Percentiles rank a stretch among this genome's conserved stretches.
phyloP scores from a whole-genome alignment of 2,888 invertebrate species.

The Chrysopilus asiliformis region DNA sequence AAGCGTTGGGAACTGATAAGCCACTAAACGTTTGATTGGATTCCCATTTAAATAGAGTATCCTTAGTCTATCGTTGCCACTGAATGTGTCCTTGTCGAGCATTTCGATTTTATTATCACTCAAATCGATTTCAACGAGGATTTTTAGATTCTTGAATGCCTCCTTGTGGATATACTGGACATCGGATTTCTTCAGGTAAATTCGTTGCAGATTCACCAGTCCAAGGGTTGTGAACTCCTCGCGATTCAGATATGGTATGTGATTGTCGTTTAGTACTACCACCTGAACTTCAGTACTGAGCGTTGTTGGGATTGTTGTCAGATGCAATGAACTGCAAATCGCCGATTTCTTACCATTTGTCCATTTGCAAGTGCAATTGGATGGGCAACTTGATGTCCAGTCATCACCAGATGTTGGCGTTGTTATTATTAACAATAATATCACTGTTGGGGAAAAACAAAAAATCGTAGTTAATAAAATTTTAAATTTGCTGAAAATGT shows the following conservation, averaged over 20 bases:
- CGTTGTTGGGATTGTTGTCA: conserved; percentile 60
- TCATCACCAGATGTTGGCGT: conserved; percentile 49
- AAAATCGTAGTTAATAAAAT: conserved; percentile 2
- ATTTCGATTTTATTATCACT: conserved; percentile 65
- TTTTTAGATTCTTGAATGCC: conserved; percentile 75
- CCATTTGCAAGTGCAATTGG: conserved; percentile 84
- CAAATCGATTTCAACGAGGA: conserved; percentile 75
- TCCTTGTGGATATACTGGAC: conserved; percentile 64
- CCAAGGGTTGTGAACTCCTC: conserved; percentile 69
- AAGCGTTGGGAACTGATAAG: conserved; percentile 68
- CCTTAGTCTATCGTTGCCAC: conserved; percentile 69
- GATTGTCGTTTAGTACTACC: conserved; percentile 70
- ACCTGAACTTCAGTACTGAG: conserved; percentile 59
- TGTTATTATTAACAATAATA: conserved; percentile 16
- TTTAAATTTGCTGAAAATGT: no score
- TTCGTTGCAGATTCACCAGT: conserved; percentile 69
- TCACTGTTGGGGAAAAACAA: conserved; percentile 12
- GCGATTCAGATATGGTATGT: conserved; percentile 56
- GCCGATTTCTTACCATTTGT: conserved; percentile 83
- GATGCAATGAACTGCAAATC: conserved; percentile 66
- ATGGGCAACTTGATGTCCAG: conserved; percentile 73
- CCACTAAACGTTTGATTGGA: conserved; percentile 56
- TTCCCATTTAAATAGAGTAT: conserved; percentile 70
- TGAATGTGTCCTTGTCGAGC: conserved; percentile 66
- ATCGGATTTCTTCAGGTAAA: conserved; percentile 64